Percentiles rank a stretch among this genome's conserved stretches.
Evolutionary conservation across 92 coral and sea anemone species (phyloP).

Genomic region (Epizoanthus fatuus): DNA sequence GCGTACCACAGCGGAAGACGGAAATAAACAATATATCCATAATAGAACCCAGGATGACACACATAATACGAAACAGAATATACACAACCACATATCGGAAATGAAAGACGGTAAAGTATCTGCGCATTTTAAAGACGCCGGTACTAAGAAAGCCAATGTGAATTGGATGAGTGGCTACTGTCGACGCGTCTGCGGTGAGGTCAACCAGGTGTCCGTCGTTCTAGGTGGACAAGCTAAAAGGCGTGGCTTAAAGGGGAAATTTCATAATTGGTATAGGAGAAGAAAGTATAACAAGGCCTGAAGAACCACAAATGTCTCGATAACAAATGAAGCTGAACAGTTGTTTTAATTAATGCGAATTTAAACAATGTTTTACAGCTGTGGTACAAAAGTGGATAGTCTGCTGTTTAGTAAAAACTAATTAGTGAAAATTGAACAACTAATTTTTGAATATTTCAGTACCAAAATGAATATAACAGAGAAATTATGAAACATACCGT

Average conservation of each 20-base stretch:
- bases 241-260: not conserved
- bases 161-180: not conserved
- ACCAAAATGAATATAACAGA: too few relatives aligned
- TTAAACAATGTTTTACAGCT: too few relatives aligned
- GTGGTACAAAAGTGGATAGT: too few relatives aligned
- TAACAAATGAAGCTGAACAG: too few relatives aligned
- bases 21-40: not conserved
- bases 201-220: conserved; percentile 7
- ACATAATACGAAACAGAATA: not conserved
- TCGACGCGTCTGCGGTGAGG: not conserved
- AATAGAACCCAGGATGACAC: not conserved
- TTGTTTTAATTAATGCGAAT: too few relatives aligned
- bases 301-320: too few relatives aligned
- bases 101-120: not conserved
- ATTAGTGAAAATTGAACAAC: too few relatives aligned
- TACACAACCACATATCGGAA: not conserved
- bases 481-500: too few relatives aligned
- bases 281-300: not conserved
- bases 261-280: not conserved
- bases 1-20: not conserved
- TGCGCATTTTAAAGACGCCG: not conserved
- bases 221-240: not conserved
- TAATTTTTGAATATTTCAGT: too few relatives aligned
- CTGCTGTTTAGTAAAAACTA: too few relatives aligned
- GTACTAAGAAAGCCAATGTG: not conserved